Evolutionary conservation across 2,888 invertebrate species (phyloP).

Genomic region (Chalcosyrphus nemorum): DNA sequence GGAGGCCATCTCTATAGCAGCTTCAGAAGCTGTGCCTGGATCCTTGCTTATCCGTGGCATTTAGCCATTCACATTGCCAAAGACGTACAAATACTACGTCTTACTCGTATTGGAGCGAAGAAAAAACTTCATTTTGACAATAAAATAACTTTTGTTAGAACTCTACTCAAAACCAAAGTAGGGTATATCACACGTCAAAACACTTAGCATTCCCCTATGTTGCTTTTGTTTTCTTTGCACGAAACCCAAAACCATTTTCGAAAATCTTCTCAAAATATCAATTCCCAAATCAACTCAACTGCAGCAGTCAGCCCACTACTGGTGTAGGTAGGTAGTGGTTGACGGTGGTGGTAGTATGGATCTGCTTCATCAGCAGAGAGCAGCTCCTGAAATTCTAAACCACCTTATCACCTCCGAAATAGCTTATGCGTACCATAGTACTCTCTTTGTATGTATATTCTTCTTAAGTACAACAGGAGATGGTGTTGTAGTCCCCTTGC

Average conservation of each 20-base stretch:
- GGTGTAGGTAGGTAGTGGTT: too few species aligned
- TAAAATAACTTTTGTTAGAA: too few species aligned
- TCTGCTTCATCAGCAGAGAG: constrained; percentile 15
- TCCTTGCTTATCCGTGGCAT: too few species aligned
- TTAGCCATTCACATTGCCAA: too few species aligned
- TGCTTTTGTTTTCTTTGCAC: constrained; percentile 32
- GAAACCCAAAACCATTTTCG: constrained; percentile 36
- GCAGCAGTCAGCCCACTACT: neutral
- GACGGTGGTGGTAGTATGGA: neutral
- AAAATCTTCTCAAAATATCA: constrained; percentile 59
- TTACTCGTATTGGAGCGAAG: too few species aligned
- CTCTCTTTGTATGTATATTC: constrained; percentile 8
- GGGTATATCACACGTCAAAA: neutral
- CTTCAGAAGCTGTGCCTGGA: too few species aligned
- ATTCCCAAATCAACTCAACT: constrained; percentile 26
- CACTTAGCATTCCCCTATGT: neutral
- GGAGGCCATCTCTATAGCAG: too few species aligned
- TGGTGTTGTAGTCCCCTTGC: constrained; percentile 15
- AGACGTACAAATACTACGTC: too few species aligned
- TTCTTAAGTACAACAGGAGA: constrained; percentile 10
- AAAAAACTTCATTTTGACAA: too few species aligned
- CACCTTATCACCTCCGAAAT: constrained; percentile 28
- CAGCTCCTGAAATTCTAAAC: constrained; percentile 24
- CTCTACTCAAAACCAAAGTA: neutral
- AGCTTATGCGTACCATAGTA: neutral